Evolutionary conservation across 2,113 vertebrate genomes (phyloP), one percentile per base, ranked within the genome.

Genomic region (Lonchura striata): DNA sequence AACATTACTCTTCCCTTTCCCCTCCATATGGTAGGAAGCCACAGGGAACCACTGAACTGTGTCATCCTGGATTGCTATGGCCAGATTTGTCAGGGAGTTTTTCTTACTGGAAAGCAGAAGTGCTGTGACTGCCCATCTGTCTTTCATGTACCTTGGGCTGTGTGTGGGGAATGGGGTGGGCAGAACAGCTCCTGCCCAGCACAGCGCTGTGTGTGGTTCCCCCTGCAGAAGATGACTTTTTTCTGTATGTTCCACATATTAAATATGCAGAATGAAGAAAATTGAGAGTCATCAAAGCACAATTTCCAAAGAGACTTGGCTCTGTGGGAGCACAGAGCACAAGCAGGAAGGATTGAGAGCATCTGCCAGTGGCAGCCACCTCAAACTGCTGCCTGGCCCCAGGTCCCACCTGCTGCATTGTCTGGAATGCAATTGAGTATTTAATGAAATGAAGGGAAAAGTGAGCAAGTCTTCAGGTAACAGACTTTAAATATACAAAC

Each of bases 191-290:
- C 23, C 80, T 56, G 41, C 24, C 12, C 44, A 31, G 23, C 30
- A 33, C 35, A 37, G 8, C 0, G 0, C 24, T 19, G 2, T 25
- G 21, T 0, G 0, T 19, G 49, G 12, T 3, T 19, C 33, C 2
- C 8, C 17, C 16, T 4, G 0, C 16, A 46, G 61, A 46, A 25
- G 16, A 46, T 31, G 46, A 15, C 11, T 6, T 15, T 31, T 33
- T 31, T 15, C 33, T 56, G 33, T 37, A 10, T 37, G 46, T 46
- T 66, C 27, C 27, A 46, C 16, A 24, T 15, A 46, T 25, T 46
- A 44, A 66, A 37, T 25, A 46, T 25, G 41, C 13, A 66, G 41
- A 56, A 54, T 19, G 25, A 19, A 35, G 33, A 30, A 79, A 30
- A 66, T 5, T 20, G 50, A 20, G 77, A 20, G 63, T 47, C 27